Base-by-base conservation (phyloP, 2,888 invertebrate species). In the Silvanus unidentatus region DNA sequence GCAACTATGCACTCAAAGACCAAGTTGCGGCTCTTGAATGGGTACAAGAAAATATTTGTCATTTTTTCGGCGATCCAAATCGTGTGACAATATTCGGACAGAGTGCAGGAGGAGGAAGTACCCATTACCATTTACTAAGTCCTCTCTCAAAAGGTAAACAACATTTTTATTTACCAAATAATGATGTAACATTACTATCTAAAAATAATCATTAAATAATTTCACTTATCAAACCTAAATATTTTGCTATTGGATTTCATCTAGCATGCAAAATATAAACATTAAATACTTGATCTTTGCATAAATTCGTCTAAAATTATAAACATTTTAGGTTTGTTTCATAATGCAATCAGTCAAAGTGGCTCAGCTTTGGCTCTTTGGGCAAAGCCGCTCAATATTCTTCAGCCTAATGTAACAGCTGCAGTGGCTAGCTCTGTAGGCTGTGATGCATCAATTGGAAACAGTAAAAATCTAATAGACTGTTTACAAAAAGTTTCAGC, bases 1-100 rank as follows among this genome's bases (percentile, higher is more conserved):
- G 76, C 0, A 77, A 77, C 49, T 74, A 72, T 52, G 77, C 68
- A 0, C 56, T 76, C 0, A 77, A 77, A 57, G 77, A 77, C 62
- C 76, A 76, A 59, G 65, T 70, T 9, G 49, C 70, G 13, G 75
- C 70, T 0, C 53, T 77, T 28, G 66, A 67, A 49, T 77, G 75
- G 75, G 69, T 77, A 2, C 65, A 72, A 37, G 60, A 66, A 0
- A 69, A 76, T 47, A 76, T 76, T 32, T 54, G 49, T 1, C 44
- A 51, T 28, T 77, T 77, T 48, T 72, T 72, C 1, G 77, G 77
- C 1, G 63, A 75, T 53, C 67, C 51, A n/a, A 50, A 65, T 0
- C 59, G 53, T 16, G 72, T 77, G 0, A 76, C 76, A 1, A 57
- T 77, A 42, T 73, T 74, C 47, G 76, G 76, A 2, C 72, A 74